These are phyloP conservation scores for Bursaphelenchus mucronatus DNA, from an alignment of 1,140 invertebrate species.

Conservation along the genomic window DNA sequence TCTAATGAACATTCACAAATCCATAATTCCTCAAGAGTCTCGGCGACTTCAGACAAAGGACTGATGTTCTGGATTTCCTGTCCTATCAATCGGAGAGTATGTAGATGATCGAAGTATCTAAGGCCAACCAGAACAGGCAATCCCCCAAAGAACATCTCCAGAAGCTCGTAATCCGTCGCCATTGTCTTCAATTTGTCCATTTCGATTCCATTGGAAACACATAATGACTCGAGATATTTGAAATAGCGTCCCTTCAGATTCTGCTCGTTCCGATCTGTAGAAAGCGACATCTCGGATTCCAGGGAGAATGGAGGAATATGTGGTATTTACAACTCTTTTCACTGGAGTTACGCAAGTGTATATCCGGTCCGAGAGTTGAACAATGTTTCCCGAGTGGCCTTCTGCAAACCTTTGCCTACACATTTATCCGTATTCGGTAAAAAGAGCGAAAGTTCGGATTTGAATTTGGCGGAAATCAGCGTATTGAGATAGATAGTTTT, in stretches of 20 bases:
- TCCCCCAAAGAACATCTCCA: conserved; percentile 56
- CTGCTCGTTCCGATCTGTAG: background rate
- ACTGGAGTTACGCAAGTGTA: no score
- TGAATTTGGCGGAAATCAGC: no score
- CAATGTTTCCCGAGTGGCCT: no score
- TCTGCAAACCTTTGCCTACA: no score
- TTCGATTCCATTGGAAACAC: conserved; percentile 45
- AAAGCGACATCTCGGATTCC: no score
- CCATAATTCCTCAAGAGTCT: conserved; percentile 51
- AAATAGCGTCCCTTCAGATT: conserved; percentile 48
- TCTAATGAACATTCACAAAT: conserved; percentile 50
- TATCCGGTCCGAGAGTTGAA: no score
- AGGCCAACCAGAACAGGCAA: conserved; percentile 49
- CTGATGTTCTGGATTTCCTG: conserved; percentile 45
- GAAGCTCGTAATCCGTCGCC: conserved; percentile 33
- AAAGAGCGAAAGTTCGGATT: no score
- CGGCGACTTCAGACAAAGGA: conserved; percentile 42
- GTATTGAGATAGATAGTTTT: no score
- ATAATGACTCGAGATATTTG: conserved; percentile 50
- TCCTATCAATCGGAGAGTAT: conserved; percentile 35
- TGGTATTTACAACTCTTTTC: no score
- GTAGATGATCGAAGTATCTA: conserved; percentile 41
- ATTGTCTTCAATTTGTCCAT: conserved; percentile 30
- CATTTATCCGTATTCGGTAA: no score
- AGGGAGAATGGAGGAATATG: no score